Conservation (phyloP, 2,888 invertebrate species). For the Hypomecis punctinalis region DNA sequence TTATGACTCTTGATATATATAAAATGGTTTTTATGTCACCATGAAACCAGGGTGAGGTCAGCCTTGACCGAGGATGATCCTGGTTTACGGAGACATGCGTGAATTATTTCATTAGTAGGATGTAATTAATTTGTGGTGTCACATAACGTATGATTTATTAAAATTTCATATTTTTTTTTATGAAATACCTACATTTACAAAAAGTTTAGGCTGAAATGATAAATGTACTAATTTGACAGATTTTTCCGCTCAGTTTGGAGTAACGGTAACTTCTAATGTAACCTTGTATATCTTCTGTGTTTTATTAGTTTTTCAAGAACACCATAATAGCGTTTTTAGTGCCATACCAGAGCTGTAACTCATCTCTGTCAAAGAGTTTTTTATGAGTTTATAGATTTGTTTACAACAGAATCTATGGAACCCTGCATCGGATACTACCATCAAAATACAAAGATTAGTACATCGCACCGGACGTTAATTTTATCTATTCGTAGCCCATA, state of each 20-base stretch:
- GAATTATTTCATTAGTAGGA: slow-evolving; percentile 40
- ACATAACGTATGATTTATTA: background rate
- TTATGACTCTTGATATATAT: slow-evolving; percentile 36
- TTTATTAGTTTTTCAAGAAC: slow-evolving; percentile 18
- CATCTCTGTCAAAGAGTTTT: slow-evolving; percentile 16
- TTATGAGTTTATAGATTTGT: slow-evolving; percentile 21
- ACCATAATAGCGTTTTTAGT: slow-evolving; percentile 15
- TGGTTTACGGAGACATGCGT: slow-evolving; percentile 29
- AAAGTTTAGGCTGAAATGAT: background rate
- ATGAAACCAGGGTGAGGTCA: slow-evolving; percentile 45
- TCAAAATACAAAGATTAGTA: slow-evolving; percentile 2
- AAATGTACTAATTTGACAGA: background rate
- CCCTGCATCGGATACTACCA: background rate
- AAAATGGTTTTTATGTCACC: slow-evolving; percentile 48
- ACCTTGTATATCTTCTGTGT: background rate
- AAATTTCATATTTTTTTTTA: background rate
- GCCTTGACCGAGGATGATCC: slow-evolving; percentile 51
- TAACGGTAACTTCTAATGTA: background rate
- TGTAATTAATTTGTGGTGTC: background rate
- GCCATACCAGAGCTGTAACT: slow-evolving; percentile 14
- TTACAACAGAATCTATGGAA: slow-evolving; percentile 16
- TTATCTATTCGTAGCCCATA: slow-evolving; percentile 28
- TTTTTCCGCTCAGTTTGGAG: background rate
- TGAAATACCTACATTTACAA: too few relatives aligned
- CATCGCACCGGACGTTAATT: slow-evolving; percentile 28